A percentile compares a stretch with the other conserved stretches of the same genome.
These are phyloP conservation scores for Chondrosia reniformis DNA, from an alignment of 37 sponge, comb jelly and placozoan genomes.

Conservation along the genomic window DNA sequence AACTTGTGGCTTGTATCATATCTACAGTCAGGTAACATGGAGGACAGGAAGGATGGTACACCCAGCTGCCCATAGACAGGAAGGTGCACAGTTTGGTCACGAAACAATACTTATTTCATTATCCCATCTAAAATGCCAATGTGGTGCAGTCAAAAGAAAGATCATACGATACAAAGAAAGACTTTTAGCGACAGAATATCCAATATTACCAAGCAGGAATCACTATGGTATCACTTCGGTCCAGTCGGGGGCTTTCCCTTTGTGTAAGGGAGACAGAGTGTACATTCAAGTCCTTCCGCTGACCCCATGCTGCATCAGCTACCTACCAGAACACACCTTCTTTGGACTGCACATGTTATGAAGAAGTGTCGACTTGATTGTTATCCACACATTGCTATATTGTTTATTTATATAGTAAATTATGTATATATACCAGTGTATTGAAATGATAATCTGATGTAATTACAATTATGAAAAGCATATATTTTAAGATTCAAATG, in stretches of 20 bases:
- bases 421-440: too few relatives aligned
- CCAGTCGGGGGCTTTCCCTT: background rate
- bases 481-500: too few relatives aligned
- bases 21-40: slow-evolving; percentile 21
- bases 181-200: background rate
- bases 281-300: background rate
- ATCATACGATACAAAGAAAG: background rate
- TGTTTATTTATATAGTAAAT: too few relatives aligned
- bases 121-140: background rate
- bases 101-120: background rate
- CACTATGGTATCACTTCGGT: background rate
- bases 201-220: too few relatives aligned
- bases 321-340: background rate
- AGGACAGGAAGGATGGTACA: background rate
- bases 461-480: too few relatives aligned
- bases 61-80: background rate
- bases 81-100: background rate
- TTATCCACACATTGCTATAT: too few relatives aligned
- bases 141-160: background rate
- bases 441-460: too few relatives aligned
- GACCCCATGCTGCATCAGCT: background rate
- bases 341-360: slow-evolving; percentile 1
- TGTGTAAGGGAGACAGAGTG: background rate
- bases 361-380: too few relatives aligned
- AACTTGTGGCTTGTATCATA: background rate